Evolutionary conservation across 2,113 vertebrate species (phyloP).

Genomic region (Haliaeetus leucogaster): DNA sequence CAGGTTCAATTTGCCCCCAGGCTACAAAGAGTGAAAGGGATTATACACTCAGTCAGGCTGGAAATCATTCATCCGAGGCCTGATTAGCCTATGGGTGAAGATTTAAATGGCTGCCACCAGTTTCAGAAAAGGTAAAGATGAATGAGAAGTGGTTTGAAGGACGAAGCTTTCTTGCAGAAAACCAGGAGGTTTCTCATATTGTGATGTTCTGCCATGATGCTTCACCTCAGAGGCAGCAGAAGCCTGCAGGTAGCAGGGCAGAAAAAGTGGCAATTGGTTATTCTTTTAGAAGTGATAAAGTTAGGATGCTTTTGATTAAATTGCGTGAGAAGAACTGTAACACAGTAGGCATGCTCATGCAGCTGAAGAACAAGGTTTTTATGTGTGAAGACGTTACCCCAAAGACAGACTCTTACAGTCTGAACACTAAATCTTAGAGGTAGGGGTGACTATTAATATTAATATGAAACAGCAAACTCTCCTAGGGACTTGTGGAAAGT

Average conservation of each 20-base stretch:
- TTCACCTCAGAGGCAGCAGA: neutral
- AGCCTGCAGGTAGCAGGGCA: neutral
- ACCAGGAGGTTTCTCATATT: fast-evolving
- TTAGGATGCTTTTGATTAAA: neutral
- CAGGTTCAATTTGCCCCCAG: neutral
- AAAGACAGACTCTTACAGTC: neutral
- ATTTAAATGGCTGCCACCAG: neutral
- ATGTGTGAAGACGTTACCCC: neutral
- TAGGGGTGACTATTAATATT: neutral
- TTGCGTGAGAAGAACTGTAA: neutral
- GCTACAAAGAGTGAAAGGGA: neutral
- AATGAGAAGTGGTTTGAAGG: neutral
- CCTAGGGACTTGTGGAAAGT: neutral
- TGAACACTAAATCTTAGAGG: neutral
- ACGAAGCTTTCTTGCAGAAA: neutral
- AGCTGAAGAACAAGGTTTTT: neutral
- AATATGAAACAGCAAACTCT: neutral
- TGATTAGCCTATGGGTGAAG: neutral
- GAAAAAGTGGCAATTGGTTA: neutral
- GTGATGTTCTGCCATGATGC: neutral
- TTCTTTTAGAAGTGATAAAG: neutral
- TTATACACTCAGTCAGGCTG: neutral
- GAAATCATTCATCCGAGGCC: neutral
- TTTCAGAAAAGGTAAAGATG: neutral
- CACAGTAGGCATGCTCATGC: neutral